These are phyloP conservation scores for Drosophila parthenogenetica DNA, from an alignment of 2,888 invertebrate genomes.

Conservation along the genomic window DNA sequence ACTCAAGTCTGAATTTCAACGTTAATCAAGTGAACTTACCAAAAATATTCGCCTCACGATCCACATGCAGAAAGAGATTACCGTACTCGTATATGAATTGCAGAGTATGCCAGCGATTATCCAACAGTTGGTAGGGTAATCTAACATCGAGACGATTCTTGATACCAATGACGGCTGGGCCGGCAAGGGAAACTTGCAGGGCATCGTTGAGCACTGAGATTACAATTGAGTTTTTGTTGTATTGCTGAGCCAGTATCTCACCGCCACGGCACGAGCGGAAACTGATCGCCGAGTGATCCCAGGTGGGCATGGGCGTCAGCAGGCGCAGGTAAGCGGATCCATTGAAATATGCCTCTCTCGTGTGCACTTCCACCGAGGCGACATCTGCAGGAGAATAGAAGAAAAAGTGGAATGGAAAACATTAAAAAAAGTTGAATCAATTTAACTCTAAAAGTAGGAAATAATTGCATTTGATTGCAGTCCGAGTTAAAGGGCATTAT, in stretches of 20 bases:
- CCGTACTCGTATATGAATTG: conserved; percentile 85
- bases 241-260: conserved; percentile 89
- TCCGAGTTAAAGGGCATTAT: conserved; percentile 13
- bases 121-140: conserved; percentile 89
- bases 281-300: conserved; percentile 92
- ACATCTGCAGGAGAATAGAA: conserved; percentile 73
- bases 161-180: conserved; percentile 85
- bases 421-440: conserved; percentile 37
- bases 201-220: conserved; percentile 87
- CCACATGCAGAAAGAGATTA: conserved; percentile 84
- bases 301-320: conserved; percentile 90
- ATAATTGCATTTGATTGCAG: conserved; percentile 72
- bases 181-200: conserved; percentile 87
- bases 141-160: conserved; percentile 88
- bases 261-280: conserved; percentile 92
- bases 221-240: conserved; percentile 88
- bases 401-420: conserved; percentile 15
- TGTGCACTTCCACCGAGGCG: conserved; percentile 69
- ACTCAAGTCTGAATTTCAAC: neutral
- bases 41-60: conserved; percentile 84
- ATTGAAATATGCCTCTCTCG: conserved; percentile 93
- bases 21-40: conserved; percentile 72
- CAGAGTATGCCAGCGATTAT: conserved; percentile 91
- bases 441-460: conserved; percentile 11
- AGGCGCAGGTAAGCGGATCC: conserved; percentile 91